Evolutionary conservation across 2,888 invertebrate species (phyloP).

Genomic region (Synanthedon tipuliformis): DNA sequence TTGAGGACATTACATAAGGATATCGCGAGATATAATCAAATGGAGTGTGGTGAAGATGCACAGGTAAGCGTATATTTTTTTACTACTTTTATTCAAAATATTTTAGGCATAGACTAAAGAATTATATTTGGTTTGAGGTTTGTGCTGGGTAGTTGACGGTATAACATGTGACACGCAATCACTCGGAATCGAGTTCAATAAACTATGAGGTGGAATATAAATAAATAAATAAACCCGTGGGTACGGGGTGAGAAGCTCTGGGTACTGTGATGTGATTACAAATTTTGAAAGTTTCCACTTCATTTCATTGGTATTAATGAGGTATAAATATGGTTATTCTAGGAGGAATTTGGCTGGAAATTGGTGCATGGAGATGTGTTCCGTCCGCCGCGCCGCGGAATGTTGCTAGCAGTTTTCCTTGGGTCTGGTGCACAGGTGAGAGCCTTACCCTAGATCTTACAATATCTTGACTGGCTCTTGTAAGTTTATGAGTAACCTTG

Average conservation of each 20-base stretch:
- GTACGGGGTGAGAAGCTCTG: too few species aligned
- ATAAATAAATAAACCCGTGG: too few species aligned
- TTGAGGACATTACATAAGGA: slow-evolving; percentile 97
- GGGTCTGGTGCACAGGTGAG: slow-evolving; percentile 94
- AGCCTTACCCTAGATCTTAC: too few species aligned
- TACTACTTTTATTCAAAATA: too few species aligned
- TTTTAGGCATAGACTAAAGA: not conserved
- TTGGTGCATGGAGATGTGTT: slow-evolving; percentile 98
- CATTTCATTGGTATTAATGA: slow-evolving; percentile 7
- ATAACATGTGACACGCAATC: too few species aligned
- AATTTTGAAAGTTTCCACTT: too few species aligned
- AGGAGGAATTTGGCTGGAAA: slow-evolving; percentile 98
- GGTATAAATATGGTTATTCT: slow-evolving; percentile 17
- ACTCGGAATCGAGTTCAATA: too few species aligned
- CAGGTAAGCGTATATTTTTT: slow-evolving; percentile 73
- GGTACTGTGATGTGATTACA: too few species aligned
- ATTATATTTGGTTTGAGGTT: not conserved
- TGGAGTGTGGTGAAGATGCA: slow-evolving; percentile 87
- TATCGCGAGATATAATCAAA: slow-evolving; percentile 98
- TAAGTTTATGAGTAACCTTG: too few species aligned
- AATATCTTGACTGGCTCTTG: too few species aligned
- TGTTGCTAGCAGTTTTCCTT: slow-evolving; percentile 95
- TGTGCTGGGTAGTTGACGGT: too few species aligned
- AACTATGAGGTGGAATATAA: too few species aligned
- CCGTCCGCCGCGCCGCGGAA: slow-evolving; percentile 94